A percentile compares a stretch with the other conserved stretches of the same genome.
Conservation (phyloP, 2,888 invertebrate genomes). For the Chirona hameri region DNA sequence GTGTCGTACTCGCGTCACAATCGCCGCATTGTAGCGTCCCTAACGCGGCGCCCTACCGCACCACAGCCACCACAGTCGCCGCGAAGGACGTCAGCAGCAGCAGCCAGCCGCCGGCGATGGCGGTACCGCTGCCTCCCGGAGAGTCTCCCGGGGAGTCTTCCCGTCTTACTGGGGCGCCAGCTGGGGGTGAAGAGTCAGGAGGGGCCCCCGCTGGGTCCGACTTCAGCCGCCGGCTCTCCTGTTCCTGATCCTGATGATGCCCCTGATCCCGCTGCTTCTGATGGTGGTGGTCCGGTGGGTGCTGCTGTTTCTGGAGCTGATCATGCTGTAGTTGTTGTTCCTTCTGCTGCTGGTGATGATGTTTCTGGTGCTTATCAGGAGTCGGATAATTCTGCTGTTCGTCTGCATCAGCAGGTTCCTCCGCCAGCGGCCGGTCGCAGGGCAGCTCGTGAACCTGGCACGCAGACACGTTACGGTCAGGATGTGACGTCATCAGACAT, state of each 20-base stretch:
- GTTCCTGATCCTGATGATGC: not conserved
- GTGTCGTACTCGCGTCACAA: no score
- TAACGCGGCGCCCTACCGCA: no score
- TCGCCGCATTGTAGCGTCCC: no score
- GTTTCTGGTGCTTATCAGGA: not conserved
- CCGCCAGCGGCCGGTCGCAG: not conserved
- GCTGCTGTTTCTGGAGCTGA: no score
- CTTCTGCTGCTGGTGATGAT: not conserved
- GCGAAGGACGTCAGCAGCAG: not conserved
- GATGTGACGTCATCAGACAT: no score
- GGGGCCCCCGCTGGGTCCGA: not conserved
- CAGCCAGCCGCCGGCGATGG: not conserved
- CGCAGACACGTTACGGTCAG: not conserved
- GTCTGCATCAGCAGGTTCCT: not conserved
- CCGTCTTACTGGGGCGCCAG: not conserved
- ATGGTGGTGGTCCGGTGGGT: not conserved
- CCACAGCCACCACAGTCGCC: not conserved
- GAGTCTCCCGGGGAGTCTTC: not conserved
- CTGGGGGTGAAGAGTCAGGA: not conserved
- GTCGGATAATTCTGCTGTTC: no score
- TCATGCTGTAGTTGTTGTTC: no score
- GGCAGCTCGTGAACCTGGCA: not conserved
- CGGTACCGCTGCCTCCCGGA: not conserved
- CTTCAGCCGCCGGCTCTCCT: not conserved
- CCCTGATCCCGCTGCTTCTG: not conserved